phyloP scores from a whole-genome alignment of 2,113 vertebrate genomes.

The Zosterops lateralis region DNA sequence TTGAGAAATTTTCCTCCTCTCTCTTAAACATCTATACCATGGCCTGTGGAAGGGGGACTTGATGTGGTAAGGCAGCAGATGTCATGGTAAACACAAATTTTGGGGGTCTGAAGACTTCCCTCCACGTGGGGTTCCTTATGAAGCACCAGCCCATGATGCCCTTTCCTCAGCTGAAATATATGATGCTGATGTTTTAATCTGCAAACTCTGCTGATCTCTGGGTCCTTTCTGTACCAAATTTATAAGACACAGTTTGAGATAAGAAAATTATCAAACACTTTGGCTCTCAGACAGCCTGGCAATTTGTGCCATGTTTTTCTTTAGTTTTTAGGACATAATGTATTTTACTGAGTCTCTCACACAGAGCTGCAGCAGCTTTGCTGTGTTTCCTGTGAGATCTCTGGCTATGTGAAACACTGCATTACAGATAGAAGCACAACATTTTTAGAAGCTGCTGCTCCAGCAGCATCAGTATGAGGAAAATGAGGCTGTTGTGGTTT shows the following conservation, averaged over 20 bases:
- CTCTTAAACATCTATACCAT: not conserved
- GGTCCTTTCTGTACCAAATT: not conserved
- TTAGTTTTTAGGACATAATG: not conserved
- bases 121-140: fast-evolving
- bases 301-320: not conserved
- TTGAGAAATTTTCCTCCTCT: not conserved
- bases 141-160: not conserved
- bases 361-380: not conserved
- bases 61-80: not conserved
- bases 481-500: not conserved
- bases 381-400: not conserved
- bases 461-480: not conserved
- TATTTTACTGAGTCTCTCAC: not conserved
- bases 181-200: not conserved
- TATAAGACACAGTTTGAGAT: not conserved
- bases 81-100: not conserved
- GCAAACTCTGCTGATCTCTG: not conserved
- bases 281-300: not conserved
- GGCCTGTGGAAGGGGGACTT: not conserved
- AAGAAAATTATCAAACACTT: not conserved
- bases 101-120: not conserved
- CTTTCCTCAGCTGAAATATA: not conserved
- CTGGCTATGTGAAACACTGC: not conserved
- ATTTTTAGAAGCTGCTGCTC: not conserved
- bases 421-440: not conserved